Conservation (phyloP, 2,797 vertebrate genomes). For the Rhynchonycteris naso region DNA sequence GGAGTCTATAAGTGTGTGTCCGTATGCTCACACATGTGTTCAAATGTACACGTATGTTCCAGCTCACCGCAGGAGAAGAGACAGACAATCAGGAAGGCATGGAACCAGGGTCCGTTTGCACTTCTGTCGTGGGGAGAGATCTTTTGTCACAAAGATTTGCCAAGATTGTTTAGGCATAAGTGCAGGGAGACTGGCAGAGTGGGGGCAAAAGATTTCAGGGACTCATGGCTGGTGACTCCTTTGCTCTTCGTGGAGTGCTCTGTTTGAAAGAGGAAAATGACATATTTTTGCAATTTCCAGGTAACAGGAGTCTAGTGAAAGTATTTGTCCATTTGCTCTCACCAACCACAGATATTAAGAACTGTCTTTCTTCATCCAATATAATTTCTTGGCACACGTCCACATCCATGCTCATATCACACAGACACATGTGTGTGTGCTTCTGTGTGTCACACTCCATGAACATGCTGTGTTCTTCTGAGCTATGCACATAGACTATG, state of each 20-base stretch:
- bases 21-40: background rate
- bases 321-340: background rate
- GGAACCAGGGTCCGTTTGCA: background rate
- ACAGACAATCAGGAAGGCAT: constrained; percentile 18
- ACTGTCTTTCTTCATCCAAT: background rate
- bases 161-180: fast-evolving
- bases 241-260: background rate
- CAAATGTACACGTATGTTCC: background rate
- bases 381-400: background rate
- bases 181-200: background rate
- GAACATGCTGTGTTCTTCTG: background rate
- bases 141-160: background rate
- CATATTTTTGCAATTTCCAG: background rate
- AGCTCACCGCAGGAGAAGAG: background rate
- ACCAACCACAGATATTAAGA: background rate
- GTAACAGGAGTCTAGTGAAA: background rate
- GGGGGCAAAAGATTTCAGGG: background rate
- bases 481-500: constrained; percentile 31
- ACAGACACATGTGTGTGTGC: background rate
- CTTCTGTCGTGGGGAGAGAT: background rate
- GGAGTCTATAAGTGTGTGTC: background rate
- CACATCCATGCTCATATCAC: background rate
- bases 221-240: background rate
- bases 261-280: constrained; percentile 2
- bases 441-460: background rate